A percentile compares a stretch with the other conserved stretches of the same genome.
Evolutionary conservation across 1,140 invertebrate genomes (phyloP).

Genomic region (Polypedilum pembai): DNA sequence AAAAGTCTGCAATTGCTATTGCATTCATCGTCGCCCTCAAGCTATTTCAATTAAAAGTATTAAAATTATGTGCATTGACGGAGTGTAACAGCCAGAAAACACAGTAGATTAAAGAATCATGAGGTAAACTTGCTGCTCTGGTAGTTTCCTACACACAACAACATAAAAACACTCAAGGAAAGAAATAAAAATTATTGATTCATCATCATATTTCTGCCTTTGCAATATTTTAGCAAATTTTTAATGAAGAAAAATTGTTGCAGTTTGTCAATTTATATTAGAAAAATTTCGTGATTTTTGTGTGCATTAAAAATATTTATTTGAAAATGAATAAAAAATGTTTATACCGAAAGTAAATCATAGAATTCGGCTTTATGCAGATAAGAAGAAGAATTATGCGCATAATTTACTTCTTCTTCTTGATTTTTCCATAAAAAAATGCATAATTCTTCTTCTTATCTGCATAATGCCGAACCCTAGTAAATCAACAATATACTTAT

Average conservation of each 20-base stretch:
- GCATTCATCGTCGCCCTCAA: conserved; percentile 10
- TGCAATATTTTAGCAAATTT: neutral
- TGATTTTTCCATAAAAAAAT: too few relatives aligned
- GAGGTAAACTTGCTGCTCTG: too few relatives aligned
- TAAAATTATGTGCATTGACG: neutral
- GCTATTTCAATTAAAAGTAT: conserved; percentile 22
- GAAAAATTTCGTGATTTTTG: too few relatives aligned
- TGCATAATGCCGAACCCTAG: too few relatives aligned
- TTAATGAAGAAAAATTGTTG: neutral
- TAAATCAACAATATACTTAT: too few relatives aligned
- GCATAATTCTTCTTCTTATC: too few relatives aligned
- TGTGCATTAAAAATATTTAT: too few relatives aligned
- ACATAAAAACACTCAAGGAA: neutral
- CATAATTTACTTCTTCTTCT: too few relatives aligned
- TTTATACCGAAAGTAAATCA: too few relatives aligned
- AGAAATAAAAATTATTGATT: conserved; percentile 18
- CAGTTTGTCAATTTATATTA: neutral
- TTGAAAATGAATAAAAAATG: too few relatives aligned
- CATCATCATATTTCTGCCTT: conserved; percentile 21
- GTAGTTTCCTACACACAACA: neutral
- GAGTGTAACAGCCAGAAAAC: neutral
- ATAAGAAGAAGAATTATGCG: too few relatives aligned
- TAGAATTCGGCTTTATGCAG: too few relatives aligned
- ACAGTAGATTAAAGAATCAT: conserved; percentile 7
- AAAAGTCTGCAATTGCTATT: conserved; percentile 8